phyloP scores from a whole-genome alignment of 2,797 vertebrate genomes.

The Muscicapa comitata region DNA sequence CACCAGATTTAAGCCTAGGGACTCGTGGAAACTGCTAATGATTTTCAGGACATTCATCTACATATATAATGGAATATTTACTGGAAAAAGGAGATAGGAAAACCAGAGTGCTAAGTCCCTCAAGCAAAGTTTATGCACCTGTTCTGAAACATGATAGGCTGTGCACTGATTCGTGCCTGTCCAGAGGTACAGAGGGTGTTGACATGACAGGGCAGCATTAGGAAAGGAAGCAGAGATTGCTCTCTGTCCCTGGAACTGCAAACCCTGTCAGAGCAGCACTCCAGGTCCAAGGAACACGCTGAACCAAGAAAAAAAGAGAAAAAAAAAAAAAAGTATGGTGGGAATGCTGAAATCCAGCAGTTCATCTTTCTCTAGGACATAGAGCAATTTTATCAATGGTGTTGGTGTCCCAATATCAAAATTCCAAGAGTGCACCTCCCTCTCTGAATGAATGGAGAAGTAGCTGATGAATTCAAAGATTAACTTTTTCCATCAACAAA shows the following conservation, averaged over 20 bases:
- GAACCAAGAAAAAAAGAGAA: not conserved
- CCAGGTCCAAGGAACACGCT: not conserved
- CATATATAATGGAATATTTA: not conserved
- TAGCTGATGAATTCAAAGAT: not conserved
- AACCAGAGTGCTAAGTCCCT: constrained; percentile 42
- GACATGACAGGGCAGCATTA: not conserved
- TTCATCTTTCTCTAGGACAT: not conserved
- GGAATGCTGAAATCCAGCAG: not conserved
- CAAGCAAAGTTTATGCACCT: constrained; percentile 42
- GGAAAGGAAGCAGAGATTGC: not conserved
- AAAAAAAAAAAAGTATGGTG: not conserved
- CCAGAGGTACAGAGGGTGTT: not conserved
- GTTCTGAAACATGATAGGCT: constrained; percentile 41
- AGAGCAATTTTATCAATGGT: not conserved
- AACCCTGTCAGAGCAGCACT: not conserved
- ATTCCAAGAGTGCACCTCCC: not conserved
- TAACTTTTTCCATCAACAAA: not conserved
- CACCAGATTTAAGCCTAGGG: not conserved
- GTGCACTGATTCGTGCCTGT: not conserved
- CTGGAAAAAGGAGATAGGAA: not conserved
- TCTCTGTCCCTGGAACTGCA: not conserved
- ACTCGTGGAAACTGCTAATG: constrained; percentile 11
- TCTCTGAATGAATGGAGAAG: not conserved
- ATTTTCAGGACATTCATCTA: constrained; percentile 34
- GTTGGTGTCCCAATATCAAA: not conserved